A percentile compares a stretch with the other conserved stretches of the same genome.
Evolutionary conservation across 2,113 vertebrate genomes (phyloP).

Genomic region (Myrmophylax atrothorax): DNA sequence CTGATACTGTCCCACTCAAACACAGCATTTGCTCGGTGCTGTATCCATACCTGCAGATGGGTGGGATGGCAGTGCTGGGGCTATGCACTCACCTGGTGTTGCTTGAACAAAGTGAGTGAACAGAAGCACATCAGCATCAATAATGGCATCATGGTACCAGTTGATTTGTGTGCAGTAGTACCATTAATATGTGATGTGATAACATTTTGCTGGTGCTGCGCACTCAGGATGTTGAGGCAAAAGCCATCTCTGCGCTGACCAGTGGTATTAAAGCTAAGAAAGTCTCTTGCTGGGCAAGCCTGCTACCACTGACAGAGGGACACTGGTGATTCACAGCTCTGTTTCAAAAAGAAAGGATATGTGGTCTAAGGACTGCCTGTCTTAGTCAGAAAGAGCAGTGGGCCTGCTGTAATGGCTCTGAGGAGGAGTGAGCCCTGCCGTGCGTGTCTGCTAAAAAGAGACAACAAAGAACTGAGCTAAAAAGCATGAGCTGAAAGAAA

Average conservation of each 20-base stretch:
- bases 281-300: not conserved
- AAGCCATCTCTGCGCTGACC: not conserved
- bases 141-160: not conserved
- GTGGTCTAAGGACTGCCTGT: not conserved
- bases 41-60: rapidly evolving
- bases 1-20: not conserved
- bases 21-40: not conserved
- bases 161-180: not conserved
- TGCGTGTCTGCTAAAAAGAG: not conserved
- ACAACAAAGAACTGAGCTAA: not conserved
- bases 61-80: not conserved
- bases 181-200: not conserved
- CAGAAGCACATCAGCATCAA: not conserved
- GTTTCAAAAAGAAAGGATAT: not conserved
- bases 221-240: not conserved
- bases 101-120: not conserved
- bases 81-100: not conserved
- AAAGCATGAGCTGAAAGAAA: not conserved
- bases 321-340: not conserved
- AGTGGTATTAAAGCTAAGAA: not conserved
- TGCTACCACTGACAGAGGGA: not conserved
- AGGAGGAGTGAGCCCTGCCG: not conserved
- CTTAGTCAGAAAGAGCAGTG: not conserved
- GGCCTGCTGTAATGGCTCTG: not conserved
- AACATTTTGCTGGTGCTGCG: not conserved